Base-by-base conservation (phyloP, 2,113 vertebrate genomes). In the Acrocephalus kingi region DNA sequence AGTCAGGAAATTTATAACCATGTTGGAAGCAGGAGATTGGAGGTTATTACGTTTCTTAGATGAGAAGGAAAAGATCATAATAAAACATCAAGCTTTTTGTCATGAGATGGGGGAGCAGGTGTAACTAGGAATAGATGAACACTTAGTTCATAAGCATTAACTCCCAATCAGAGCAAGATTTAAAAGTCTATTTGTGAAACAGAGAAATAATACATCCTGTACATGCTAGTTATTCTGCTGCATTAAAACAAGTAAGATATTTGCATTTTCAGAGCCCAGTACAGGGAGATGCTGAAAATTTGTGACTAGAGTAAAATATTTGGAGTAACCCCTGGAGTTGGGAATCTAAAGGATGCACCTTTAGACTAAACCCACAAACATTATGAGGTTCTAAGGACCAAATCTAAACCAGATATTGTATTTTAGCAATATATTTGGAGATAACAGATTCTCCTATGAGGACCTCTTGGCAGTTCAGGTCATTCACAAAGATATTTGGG, bases 31-130 rank as follows among this genome's bases (percentile, higher is more conserved):
- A 88, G 87, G 86, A 91, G 63, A 85, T 33, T 68, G 51, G 71
- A 84, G 45, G 43, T 94, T 79, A 77, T 94, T 96, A 80, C 68
- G 54, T 79, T 95, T 73, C 69, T 86, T 68, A 94, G 69, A 82
- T 77, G 87, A 94, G 84, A 90, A 86, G 63, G 30, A 88, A 91
- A 78, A 75, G 49, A 92, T 93, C 59, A 69, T 79, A 95, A 89
- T 67, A 80, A 93, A 92, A 56, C 73, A 35, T 75, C 61, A 58
- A 69, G 48, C 15, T 59, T 95, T 91, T 87, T 58, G 35, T 84
- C 63, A 78, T 71, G 67, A 95, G 61, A 78, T 92, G 54, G 73
- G 58, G 73, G 49, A 95, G 63, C 58, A 89, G 76, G 79, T 87
- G 52, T 79, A 71, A 45, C 37, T 39, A 87, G 56, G 59, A 91